These are phyloP conservation scores for Drosophila rhopaloa DNA, from an alignment of 1,140 invertebrate species.

Conservation along the genomic window DNA sequence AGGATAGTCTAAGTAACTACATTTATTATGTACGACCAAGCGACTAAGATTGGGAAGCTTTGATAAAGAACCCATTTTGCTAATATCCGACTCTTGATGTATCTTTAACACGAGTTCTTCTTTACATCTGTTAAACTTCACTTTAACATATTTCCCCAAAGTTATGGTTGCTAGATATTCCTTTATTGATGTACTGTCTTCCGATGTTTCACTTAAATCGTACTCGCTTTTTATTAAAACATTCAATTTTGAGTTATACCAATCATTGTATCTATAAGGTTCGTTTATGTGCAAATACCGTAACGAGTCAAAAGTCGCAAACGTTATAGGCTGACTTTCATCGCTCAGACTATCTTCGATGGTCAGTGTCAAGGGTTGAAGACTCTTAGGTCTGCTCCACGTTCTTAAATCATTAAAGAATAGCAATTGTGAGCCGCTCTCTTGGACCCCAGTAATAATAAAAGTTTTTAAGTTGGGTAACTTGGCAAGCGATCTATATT, in stretches of 20 bases:
- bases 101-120: neutral
- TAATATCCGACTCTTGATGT: neutral
- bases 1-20: neutral
- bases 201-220: neutral
- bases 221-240: neutral
- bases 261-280: too few species aligned
- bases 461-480: neutral
- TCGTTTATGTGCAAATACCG: neutral
- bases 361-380: neutral
- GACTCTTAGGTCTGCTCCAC: neutral
- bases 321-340: neutral
- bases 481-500: neutral
- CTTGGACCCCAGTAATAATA: neutral
- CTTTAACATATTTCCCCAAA: neutral
- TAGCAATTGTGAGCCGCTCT: neutral
- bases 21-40: neutral
- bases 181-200: neutral
- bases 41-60: neutral
- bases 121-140: neutral
- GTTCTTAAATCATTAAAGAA: neutral
- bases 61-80: neutral
- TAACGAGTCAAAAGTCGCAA: neutral
- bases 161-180: neutral
- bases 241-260: neutral
- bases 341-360: neutral